Conservation (phyloP, 1,140 invertebrate genomes). For the Pissodes strobi region DNA sequence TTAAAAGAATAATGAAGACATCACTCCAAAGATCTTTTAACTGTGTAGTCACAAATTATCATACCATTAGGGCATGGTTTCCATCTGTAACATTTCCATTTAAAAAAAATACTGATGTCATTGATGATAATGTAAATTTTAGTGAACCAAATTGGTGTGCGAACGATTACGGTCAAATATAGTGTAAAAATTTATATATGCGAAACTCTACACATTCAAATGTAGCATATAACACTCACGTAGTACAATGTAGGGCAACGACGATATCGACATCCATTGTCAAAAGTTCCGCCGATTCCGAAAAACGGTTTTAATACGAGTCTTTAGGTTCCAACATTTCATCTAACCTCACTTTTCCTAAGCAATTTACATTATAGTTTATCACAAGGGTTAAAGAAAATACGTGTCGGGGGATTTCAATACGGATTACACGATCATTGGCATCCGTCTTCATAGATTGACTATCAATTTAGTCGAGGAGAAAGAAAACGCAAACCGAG, state of each 20-base stretch:
- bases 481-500: neutral
- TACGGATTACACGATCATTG: too few relatives aligned
- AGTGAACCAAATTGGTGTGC: too few relatives aligned
- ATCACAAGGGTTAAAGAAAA: constrained; percentile 33
- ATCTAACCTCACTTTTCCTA: constrained; percentile 12
- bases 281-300: neutral
- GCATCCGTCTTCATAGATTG: neutral
- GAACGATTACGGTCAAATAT: too few relatives aligned
- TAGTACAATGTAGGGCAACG: constrained; percentile 13
- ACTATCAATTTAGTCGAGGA: constrained; percentile 11
- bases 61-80: too few relatives aligned
- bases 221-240: constrained; percentile 26
- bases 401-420: neutral
- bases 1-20: too few relatives aligned
- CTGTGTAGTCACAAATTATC: too few relatives aligned
- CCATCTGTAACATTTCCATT: too few relatives aligned
- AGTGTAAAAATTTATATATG: constrained; percentile 19
- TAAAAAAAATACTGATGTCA: too few relatives aligned
- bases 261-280: neutral
- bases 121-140: too few relatives aligned
- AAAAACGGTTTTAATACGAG: too few relatives aligned
- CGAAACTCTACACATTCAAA: constrained; percentile 31
- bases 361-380: constrained; percentile 19
- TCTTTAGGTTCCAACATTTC: neutral
- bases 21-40: too few relatives aligned